Evolutionary conservation across 2,113 vertebrate species (phyloP), one percentile per base, ranked within the genome.

Genomic region (Pycnonotus jocosus): DNA sequence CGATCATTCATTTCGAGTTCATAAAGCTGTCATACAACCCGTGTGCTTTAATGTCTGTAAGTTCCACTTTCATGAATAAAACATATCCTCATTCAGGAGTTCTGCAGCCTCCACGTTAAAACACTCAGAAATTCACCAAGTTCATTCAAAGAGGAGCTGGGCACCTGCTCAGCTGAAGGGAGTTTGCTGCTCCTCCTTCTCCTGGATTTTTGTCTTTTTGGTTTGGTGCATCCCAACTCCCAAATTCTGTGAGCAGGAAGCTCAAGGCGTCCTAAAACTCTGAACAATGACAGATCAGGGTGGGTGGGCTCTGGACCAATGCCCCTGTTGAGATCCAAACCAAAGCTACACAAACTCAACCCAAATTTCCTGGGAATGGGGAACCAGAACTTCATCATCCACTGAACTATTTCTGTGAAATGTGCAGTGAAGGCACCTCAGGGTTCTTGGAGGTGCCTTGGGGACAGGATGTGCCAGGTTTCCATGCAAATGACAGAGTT

Each of bases 1-100:
- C 74, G 64, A 62, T 82, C 53, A 47, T 88, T 94, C 74, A 88
- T 86, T 93, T 62, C 73, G 57, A 73, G 81, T 73, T 86, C 93
- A 88, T 93, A 94, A 96, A 95, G 35, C 64, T 92, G 76, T 62
- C 92, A 62, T 58, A 66, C 47, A 93, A 62, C 31, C 74, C 15
- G 5, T 27, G 60, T 47, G 50, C 66, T 90, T 94, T 91, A 82
- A 87, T 50, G 74, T 23, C 40, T 72, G 28, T 14, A 57, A 48
- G 74, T 82, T 65, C 45, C 38, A 58, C 70, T 85, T 85, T 54
- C 84, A 95, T 94, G 71, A 96, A 95, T 95, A 90, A 95, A 96
- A 93, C 84, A 85, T 81, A 47, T 4, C 50, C 31, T 77, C 42
- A 27, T 77, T 87, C 42, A 58, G 88, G 58, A 30, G 51, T 88